A percentile compares a stretch with the other conserved stretches of the same genome.
phyloP scores from a whole-genome alignment of 1,140 invertebrate species.

The Drosophila littoralis region DNA sequence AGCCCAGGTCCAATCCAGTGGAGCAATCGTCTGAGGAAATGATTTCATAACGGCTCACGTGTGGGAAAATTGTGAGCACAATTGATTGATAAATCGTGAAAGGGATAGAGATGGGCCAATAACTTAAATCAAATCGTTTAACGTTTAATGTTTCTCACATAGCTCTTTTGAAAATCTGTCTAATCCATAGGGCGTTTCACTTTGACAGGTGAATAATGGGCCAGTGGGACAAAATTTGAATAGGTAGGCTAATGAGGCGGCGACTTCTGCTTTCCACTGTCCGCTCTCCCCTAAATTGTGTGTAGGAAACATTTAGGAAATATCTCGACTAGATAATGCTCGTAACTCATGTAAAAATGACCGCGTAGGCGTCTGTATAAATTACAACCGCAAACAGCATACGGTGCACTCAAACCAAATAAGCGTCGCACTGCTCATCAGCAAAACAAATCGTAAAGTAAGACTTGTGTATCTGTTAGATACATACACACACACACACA shows the following conservation, averaged over 20 bases:
- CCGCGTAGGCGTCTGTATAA: conserved; percentile 63
- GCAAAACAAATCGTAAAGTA: conserved; percentile 54
- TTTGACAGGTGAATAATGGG: conserved; percentile 43
- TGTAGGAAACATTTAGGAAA: conserved; percentile 27
- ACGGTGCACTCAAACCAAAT: conserved; percentile 55
- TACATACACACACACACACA: conserved; percentile 28
- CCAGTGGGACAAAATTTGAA: conserved; percentile 34
- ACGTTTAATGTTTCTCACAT: too few species aligned
- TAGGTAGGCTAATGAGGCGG: conserved; percentile 41
- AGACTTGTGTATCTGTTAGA: conserved; percentile 37
- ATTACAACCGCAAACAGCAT: conserved; percentile 72
- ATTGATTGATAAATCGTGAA: conserved; percentile 41
- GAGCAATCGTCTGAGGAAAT: conserved; percentile 41
- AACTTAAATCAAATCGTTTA: conserved; percentile 42
- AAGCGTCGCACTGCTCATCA: conserved; percentile 65
- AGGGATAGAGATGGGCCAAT: conserved; percentile 25
- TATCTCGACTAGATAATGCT: conserved; percentile 49
- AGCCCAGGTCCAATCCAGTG: conserved; percentile 2
- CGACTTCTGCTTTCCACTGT: neutral
- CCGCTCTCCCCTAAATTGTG: neutral
- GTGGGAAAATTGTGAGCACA: conserved; percentile 39
- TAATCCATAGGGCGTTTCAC: conserved; percentile 5
- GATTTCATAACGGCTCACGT: conserved; percentile 32
- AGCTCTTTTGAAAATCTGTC: conserved; percentile 9
- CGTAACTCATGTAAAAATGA: conserved; percentile 52